Evolutionary conservation across 2,113 vertebrate genomes (phyloP).

Genomic region (Larimichthys crocea): DNA sequence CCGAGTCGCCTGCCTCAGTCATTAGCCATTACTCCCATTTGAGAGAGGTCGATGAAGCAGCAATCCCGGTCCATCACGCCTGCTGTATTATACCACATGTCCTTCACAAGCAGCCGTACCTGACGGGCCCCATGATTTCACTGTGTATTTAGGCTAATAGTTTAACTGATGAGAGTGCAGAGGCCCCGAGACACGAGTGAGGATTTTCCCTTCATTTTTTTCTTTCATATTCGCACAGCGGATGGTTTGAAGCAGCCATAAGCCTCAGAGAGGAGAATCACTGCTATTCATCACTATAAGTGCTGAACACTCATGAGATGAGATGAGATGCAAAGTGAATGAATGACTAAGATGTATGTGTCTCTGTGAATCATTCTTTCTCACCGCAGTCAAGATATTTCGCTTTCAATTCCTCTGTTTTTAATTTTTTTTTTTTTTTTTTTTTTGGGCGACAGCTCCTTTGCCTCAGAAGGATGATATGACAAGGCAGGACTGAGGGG

Average conservation of each 20-base stretch:
- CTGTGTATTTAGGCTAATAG: slow-evolving; percentile 55
- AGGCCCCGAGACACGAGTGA: neutral
- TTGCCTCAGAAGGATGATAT: slow-evolving; percentile 22
- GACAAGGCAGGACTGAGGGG: slow-evolving; percentile 42
- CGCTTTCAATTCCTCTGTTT: slow-evolving; percentile 22
- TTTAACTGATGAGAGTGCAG: slow-evolving; percentile 22
- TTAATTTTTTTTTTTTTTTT: slow-evolving; percentile 4
- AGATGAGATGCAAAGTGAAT: slow-evolving; percentile 48
- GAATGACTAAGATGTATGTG: slow-evolving; percentile 41
- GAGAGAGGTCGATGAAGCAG: slow-evolving; percentile 56
- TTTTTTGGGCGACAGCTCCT: slow-evolving; percentile 31
- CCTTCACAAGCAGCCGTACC: slow-evolving; percentile 52
- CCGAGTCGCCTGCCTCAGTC: slow-evolving; percentile 40
- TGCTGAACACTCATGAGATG: slow-evolving; percentile 38
- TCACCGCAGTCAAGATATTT: slow-evolving; percentile 23
- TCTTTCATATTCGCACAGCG: slow-evolving; percentile 14
- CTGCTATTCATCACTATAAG: slow-evolving; percentile 50
- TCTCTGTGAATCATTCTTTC: slow-evolving; percentile 41
- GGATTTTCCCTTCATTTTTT: slow-evolving; percentile 9
- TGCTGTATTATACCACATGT: slow-evolving; percentile 15
- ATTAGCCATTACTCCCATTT: slow-evolving; percentile 64
- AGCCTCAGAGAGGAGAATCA: slow-evolving; percentile 22
- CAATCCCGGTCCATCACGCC: slow-evolving; percentile 30
- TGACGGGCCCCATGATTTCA: slow-evolving; percentile 29
- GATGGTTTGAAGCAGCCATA: slow-evolving; percentile 7